phyloP scores from a whole-genome alignment of 2,888 invertebrate species.

The Hydroisotoma schaefferi region DNA sequence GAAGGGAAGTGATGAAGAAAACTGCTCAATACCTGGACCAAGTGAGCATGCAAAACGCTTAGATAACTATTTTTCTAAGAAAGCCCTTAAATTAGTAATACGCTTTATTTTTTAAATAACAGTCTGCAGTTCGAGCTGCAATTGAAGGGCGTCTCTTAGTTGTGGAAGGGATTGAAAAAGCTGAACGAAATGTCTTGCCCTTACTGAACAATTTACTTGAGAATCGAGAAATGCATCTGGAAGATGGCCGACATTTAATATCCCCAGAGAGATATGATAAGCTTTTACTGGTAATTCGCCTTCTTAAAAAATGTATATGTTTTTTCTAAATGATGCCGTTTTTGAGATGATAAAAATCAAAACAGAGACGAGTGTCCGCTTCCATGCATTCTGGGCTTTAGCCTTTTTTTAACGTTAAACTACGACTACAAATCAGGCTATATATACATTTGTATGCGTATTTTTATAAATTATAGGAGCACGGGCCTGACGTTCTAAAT shows the following conservation, averaged over 20 bases:
- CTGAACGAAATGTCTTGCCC: conserved; percentile 93
- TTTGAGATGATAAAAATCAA: too few relatives aligned
- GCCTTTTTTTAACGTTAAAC: too few relatives aligned
- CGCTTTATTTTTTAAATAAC: too few relatives aligned
- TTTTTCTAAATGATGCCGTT: too few relatives aligned
- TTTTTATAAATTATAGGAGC: conserved; percentile 60
- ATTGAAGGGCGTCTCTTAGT: conserved; percentile 80
- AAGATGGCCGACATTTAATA: conserved; percentile 91
- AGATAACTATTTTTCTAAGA: too few relatives aligned
- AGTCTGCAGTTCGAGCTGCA: conserved; percentile 93
- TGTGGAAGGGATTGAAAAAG: conserved; percentile 95
- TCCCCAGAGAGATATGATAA: conserved; percentile 86
- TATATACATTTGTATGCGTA: too few relatives aligned
- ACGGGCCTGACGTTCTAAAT: conserved; percentile 72
- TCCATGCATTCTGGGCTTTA: too few relatives aligned
- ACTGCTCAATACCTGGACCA: conserved; percentile 92
- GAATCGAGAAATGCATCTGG: conserved; percentile 96
- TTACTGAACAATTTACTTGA: conserved; percentile 93
- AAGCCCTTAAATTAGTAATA: too few relatives aligned
- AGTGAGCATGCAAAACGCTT: conserved; percentile 55
- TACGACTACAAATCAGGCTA: too few relatives aligned
- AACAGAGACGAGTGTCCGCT: too few relatives aligned
- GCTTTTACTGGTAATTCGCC: conserved; percentile 69
- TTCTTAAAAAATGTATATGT: too few relatives aligned
- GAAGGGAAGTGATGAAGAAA: conserved; percentile 82